These are phyloP conservation scores for Dendroctonus ponderosae DNA, from an alignment of 1,140 invertebrate genomes.

Conservation along the genomic window DNA sequence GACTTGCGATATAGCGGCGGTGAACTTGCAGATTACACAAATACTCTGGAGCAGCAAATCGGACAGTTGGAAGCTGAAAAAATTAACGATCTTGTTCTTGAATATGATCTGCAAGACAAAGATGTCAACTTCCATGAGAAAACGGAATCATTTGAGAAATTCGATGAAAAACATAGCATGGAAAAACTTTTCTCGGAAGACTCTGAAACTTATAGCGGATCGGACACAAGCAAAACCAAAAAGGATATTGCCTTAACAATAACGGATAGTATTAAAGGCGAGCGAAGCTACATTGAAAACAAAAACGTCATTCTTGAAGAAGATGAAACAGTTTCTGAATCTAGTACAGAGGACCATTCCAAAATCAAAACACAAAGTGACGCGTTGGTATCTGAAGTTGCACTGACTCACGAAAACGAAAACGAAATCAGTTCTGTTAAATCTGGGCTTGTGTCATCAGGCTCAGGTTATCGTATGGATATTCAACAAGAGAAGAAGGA, in stretches of 20 bases:
- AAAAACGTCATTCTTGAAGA: constrained; percentile 43
- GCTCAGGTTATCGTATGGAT: constrained; percentile 7
- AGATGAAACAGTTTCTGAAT: constrained; percentile 43
- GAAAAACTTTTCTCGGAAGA: constrained; percentile 40
- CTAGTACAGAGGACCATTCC: constrained; percentile 40
- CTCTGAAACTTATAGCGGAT: constrained; percentile 41
- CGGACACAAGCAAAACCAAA: constrained; percentile 27
- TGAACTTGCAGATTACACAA: constrained; percentile 62
- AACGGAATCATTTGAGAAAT: constrained; percentile 45
- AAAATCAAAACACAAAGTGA: constrained; percentile 40
- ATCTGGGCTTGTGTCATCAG: constrained; percentile 9
- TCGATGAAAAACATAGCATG: constrained; percentile 39
- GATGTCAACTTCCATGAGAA: constrained; percentile 33
- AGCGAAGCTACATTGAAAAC: constrained; percentile 39
- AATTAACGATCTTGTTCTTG: constrained; percentile 64
- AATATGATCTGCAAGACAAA: constrained; percentile 31
- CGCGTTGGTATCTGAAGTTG: constrained; percentile 24
- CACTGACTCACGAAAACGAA: constrained; percentile 33
- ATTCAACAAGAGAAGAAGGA: constrained; percentile 11
- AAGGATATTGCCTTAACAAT: constrained; percentile 38
- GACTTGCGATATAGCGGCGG: constrained; percentile 63
- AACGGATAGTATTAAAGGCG: constrained; percentile 37
- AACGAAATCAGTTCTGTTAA: constrained; percentile 27
- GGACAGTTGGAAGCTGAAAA: constrained; percentile 54
- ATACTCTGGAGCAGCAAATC: constrained; percentile 55